phyloP scores from a whole-genome alignment of 64 coral and sea anemone genomes.

The Cladopsammia gracilis region DNA sequence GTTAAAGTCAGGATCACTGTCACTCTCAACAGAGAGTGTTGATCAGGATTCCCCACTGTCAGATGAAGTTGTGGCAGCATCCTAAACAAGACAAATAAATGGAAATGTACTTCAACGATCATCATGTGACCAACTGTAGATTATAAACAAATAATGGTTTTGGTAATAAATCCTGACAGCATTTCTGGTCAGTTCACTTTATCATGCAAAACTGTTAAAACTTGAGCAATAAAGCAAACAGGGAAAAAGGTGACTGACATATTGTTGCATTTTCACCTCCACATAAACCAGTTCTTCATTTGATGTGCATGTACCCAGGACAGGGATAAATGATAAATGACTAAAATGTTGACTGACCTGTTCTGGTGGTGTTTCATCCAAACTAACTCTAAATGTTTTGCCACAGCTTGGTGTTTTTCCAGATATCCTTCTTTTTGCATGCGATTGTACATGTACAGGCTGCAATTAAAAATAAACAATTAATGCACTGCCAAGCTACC shows the following conservation, averaged over 20 bases:
- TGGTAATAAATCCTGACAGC: too few species aligned
- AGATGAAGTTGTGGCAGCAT: constrained; percentile 19
- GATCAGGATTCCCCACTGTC: constrained; percentile 62
- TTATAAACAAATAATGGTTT: too few species aligned
- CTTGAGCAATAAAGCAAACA: too few species aligned
- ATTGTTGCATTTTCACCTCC: too few species aligned
- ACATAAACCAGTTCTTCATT: too few species aligned
- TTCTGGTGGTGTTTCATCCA: constrained; percentile 32
- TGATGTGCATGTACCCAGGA: too few species aligned
- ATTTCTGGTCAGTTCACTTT: too few species aligned
- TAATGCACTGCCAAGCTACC: too few species aligned
- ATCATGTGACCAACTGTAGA: constrained; percentile 8
- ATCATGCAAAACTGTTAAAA: too few species aligned
- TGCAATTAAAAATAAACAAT: constrained; percentile 27
- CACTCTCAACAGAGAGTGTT: constrained; percentile 15
- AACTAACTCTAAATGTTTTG: constrained; percentile 50
- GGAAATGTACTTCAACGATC: background rate
- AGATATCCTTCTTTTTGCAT: constrained; percentile 36
- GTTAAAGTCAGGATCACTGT: background rate
- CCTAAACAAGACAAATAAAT: constrained; percentile 45
- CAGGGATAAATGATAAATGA: constrained; percentile 5
- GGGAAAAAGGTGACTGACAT: too few species aligned
- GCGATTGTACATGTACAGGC: constrained; percentile 32
- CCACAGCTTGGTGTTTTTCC: constrained; percentile 3
- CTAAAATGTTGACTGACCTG: constrained; percentile 9